Evolutionary conservation across 2,888 invertebrate genomes (phyloP).

Genomic region (Polietes domitor): DNA sequence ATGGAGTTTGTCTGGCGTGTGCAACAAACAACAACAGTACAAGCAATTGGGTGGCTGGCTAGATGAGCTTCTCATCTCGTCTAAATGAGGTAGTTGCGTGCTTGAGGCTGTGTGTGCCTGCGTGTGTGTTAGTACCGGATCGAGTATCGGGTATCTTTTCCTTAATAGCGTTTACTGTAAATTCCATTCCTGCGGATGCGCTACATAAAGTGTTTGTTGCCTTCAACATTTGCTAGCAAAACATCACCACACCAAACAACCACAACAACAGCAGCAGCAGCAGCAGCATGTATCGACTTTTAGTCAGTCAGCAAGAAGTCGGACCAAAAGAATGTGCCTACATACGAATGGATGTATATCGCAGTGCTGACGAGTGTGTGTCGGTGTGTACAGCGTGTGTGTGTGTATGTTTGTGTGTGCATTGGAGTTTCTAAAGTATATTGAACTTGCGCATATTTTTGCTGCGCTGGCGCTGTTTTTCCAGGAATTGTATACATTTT

Average conservation of each 20-base stretch:
- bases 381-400: too few species aligned
- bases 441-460: slow-evolving; percentile 66
- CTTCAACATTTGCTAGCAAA: slow-evolving; percentile 42
- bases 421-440: slow-evolving; percentile 60
- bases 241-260: slow-evolving; percentile 19
- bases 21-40: not conserved
- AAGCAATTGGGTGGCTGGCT: slow-evolving; percentile 32
- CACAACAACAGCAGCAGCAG: slow-evolving; percentile 24
- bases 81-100: not conserved
- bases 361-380: too few species aligned
- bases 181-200: slow-evolving; percentile 68
- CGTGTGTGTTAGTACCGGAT: not conserved
- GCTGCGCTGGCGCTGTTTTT: slow-evolving; percentile 68
- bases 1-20: not conserved
- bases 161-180: slow-evolving; percentile 60
- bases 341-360: not conserved
- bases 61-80: not conserved
- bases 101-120: not conserved
- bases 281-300: slow-evolving; percentile 60
- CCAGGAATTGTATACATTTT: slow-evolving; percentile 68
- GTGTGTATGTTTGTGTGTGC: slow-evolving; percentile 28
- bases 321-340: slow-evolving; percentile 26
- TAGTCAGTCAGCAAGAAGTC: slow-evolving; percentile 51
- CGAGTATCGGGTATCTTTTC: not conserved
- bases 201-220: slow-evolving; percentile 36